Conservation (phyloP, 1,140 invertebrate species). For the Propsilocerus akamusi region DNA sequence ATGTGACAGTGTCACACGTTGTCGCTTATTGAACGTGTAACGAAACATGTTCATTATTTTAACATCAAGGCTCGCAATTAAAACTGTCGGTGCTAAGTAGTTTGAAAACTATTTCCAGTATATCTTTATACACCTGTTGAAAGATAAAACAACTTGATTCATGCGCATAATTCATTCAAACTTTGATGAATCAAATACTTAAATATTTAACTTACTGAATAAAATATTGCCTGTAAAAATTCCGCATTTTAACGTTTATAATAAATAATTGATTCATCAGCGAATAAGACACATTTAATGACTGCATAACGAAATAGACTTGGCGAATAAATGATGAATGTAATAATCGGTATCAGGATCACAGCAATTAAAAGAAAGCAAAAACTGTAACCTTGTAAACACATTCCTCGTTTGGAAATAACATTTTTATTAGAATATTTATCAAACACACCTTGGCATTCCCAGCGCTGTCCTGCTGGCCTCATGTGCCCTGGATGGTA, state of each 20-base stretch:
- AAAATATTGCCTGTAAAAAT: constrained; percentile 31
- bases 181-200: background rate
- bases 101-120: constrained; percentile 45
- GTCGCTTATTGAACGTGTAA: constrained; percentile 38
- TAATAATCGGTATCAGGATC: constrained; percentile 34
- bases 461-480: constrained; percentile 35
- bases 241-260: constrained; percentile 33
- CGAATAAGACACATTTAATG: constrained; percentile 29
- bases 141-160: background rate
- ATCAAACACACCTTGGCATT: constrained; percentile 26
- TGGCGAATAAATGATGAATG: constrained; percentile 43
- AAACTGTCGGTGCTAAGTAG: constrained; percentile 42
- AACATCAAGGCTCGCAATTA: constrained; percentile 45
- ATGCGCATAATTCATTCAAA: background rate
- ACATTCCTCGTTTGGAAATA: background rate
- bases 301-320: constrained; percentile 40
- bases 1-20: constrained; percentile 39
- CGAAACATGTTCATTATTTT: constrained; percentile 49
- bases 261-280: constrained; percentile 30
- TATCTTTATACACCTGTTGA: constrained; percentile 35
- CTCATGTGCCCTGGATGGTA: constrained; percentile 50
- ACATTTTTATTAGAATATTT: too few relatives aligned
- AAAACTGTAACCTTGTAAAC: background rate
- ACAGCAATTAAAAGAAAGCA: constrained; percentile 22
- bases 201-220: constrained; percentile 23